Evolutionary conservation across 2,888 invertebrate species (phyloP), one percentile per base, ranked within the genome.

Genomic region (Hirtodrosophila alboralis): DNA sequence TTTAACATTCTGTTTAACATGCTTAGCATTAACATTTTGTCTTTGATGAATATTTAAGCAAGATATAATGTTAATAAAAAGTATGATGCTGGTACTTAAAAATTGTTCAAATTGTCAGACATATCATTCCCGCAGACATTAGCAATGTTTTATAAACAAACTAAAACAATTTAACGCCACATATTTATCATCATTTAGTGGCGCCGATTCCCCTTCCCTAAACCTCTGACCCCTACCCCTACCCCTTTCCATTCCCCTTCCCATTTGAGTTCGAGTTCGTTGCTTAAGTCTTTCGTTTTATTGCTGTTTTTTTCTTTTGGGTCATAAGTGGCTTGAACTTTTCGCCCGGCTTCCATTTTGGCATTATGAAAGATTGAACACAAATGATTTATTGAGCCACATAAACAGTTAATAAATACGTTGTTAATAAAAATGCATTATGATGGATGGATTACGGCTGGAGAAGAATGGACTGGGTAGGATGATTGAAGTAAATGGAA

Each of bases 351-450:
- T 68, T 51, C 62, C 53, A 62, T 63, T 59, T 44, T 30, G 61
- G 47, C 48, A 64, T 66, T 66, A 61, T 54, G 66, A 64, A 70
- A 75, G 67, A 72, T 73, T 51, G 48, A 34, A 54, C 26, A 26
- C 51, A 13, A 61, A 62, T 75, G 72, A 75, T 75, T 75, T 78
- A 75, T 75, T 18, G 49, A 41, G 52, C 48, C 34, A 41, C 63
- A 68, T 65, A 71, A 75, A 64, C 64, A 75, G 72, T 54, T 78
- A 64, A 75, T 78, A 78, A 76, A 75, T 78, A 72, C 58, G 48
- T 66, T 75, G 65, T 68, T 61, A 67, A 60, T 67, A 41, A 38
- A 28, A 49, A 3, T 33, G 31, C 48, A 45, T 30, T 41, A 10
- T 33, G 43, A 66, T 53, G 26, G 30, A 59, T 52, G 14, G 41